A percentile compares a stretch with the other conserved stretches of the same genome.
These are phyloP conservation scores for Gila robusta DNA, from an alignment of 2,797 vertebrate genomes.

Conservation along the genomic window DNA sequence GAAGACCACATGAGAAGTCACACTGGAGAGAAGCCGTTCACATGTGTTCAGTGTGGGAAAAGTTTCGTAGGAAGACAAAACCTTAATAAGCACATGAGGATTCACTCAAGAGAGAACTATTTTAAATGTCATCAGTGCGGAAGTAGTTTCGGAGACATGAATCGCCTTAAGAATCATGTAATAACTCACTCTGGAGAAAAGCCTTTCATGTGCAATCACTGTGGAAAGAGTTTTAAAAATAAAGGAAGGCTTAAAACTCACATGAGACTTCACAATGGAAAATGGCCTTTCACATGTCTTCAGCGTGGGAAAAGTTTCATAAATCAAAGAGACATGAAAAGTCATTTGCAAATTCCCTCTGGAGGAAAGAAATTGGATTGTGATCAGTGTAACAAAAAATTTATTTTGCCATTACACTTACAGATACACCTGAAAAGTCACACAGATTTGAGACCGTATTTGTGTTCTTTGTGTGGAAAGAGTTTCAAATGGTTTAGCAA, in stretches of 20 bases:
- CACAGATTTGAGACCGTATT: not conserved
- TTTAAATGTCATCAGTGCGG: not conserved
- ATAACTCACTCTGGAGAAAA: not conserved
- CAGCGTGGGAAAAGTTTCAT: not conserved
- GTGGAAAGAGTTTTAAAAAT: not conserved
- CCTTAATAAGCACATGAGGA: not conserved
- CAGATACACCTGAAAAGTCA: slow-evolving; percentile 2
- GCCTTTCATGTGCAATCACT: not conserved
- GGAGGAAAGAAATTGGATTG: not conserved
- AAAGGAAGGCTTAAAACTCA: not conserved
- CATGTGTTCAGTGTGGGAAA: not conserved
- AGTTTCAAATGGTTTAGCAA: not conserved
- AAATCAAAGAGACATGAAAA: not conserved
- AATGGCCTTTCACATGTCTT: not conserved
- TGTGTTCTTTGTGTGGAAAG: not conserved
- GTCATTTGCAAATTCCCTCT: not conserved
- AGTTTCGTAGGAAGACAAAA: not conserved
- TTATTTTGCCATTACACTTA: not conserved
- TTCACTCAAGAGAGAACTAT: not conserved
- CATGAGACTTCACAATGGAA: not conserved
- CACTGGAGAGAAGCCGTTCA: not conserved
- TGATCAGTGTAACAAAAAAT: not conserved
- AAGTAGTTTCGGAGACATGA: not conserved
- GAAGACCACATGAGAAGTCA: not conserved
- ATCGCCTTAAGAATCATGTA: not conserved